Base-by-base conservation (phyloP, 2,888 invertebrate species). In the Euproctis similis region DNA sequence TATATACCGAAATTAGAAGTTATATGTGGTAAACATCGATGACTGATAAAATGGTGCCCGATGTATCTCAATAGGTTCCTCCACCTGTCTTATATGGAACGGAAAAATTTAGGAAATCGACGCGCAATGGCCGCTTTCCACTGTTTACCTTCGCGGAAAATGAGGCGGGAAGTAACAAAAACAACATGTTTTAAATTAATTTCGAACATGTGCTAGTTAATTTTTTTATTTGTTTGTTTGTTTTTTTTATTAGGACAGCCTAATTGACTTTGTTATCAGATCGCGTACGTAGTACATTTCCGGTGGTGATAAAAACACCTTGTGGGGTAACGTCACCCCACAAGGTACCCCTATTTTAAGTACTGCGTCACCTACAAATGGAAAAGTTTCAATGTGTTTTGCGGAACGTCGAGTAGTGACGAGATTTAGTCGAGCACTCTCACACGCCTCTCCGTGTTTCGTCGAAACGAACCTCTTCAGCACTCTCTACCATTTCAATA, bases 311-410 rank as follows among this genome's bases (percentile, higher is more conserved):
- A 3, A n/a, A 19, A 8, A 8, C 11, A 11, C 11, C 25, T 32
- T 31, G 31, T 46, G 45, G 59, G 62, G 59, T 51, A n/a, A n/a
- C n/a, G 51, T 42, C 53, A 47, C 61, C 58, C 61, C 51, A 48
- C 54, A 36, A 37, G 44, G 52, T 61, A 58, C 59, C n/a, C n/a
- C n/a, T n/a, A n/a, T n/a, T 64, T 67, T 70, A 69, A 75, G 74
- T 70, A 68, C 65, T 51, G 53, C 69, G 61, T 70, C 70, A 70
- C 69, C 67, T 74, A 61, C 64, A 69, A 70, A 71, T 74, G 58
- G 59, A 58, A 66, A 77, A 77, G 68, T 77, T 80, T 74, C 74
- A 78, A 81, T 75, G 76, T 77, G 78, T 71, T 62, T 54, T 56
- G 61, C 47, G 61, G 56, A 41, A 60, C 50, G 55, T 55, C 49